Conservation (phyloP, 2,797 vertebrate genomes). For the Sebastolobus alascanus region DNA sequence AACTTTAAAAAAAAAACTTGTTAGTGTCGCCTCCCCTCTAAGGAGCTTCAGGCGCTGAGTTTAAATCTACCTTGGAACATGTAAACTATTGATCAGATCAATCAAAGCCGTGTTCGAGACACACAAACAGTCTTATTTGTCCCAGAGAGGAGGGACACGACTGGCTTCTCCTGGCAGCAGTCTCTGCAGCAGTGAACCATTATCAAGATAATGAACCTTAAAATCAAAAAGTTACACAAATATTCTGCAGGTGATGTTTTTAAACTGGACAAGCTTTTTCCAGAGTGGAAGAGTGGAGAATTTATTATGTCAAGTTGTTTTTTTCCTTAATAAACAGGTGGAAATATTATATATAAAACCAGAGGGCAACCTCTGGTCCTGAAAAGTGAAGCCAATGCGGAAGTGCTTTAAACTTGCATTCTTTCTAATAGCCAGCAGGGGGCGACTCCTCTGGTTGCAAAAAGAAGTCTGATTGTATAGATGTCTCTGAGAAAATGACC, state of each 20-base stretch:
- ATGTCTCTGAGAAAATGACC: not conserved
- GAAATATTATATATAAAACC: too few species aligned
- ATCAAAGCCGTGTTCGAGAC: slow-evolving; percentile 43
- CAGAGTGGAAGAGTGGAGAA: not conserved
- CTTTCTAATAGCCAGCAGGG: too few species aligned
- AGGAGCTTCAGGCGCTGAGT: slow-evolving; percentile 17
- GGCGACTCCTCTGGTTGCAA: not conserved
- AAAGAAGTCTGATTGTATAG: not conserved
- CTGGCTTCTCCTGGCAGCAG: not conserved
- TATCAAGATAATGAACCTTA: not conserved
- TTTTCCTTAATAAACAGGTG: too few species aligned
- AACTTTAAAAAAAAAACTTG: slow-evolving; percentile 26
- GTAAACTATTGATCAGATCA: slow-evolving; percentile 70
- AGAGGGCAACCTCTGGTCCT: too few species aligned
- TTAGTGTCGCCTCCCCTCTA: slow-evolving; percentile 28
- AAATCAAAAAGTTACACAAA: not conserved
- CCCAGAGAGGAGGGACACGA: not conserved
- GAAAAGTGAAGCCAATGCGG: too few species aligned
- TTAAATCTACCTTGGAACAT: slow-evolving; percentile 58
- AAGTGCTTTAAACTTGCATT: too few species aligned
- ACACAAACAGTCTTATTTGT: slow-evolving; percentile 29
- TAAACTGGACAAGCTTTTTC: not conserved
- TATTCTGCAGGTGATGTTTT: not conserved
- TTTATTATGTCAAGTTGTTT: not conserved
- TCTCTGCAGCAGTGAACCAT: not conserved